Base-by-base conservation (phyloP, 2,113 vertebrate genomes). In the Bucco capensis region DNA sequence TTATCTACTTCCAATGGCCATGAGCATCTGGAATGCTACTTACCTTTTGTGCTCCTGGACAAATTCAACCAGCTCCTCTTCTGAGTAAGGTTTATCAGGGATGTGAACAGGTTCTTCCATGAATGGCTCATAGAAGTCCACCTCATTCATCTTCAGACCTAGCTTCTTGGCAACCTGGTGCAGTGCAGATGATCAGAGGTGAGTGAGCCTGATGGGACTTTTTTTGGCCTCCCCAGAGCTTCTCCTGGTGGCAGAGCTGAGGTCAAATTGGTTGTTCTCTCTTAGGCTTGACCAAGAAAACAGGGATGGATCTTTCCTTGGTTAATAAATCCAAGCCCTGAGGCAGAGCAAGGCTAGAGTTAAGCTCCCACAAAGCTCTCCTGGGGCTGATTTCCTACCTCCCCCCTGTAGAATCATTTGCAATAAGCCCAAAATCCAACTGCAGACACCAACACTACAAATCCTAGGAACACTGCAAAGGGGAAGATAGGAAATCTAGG, bases 101-200 rank as follows among this genome's bases (percentile, higher is more conserved):
- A 99, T 97, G 85, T 98, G 98, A 69, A 98, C 93, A 5, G 99
- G 98, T 38, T 99, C 98, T 18, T 99, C 98, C 99, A 99, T 99
- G 94, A 99, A 99, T 2, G 99, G 98, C 92, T 99, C 99, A 7
- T 99, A 99, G 97, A 99, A 99, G 92, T 99, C 98, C n/a, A 99
- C 98, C 79, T 99, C 98, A 1, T 99, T 99, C 96, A 99, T 93
- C 97, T 99, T 99, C 91, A 99, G 96, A 31, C 98, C 98, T 67
- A 99, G 90, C 87, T 99, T 98, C 97, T 99, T 99, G 75, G 99
- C 99, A 94, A 99, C 99, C 99, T 99, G 86, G 82, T 75, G 69
- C 18, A 81, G 54, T 57, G 78, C 70, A 96, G 24, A 89, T 11
- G 38, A 58, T 57, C 86, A 95, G 67, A 87, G 44, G 12, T 84